A percentile compares a stretch with the other conserved stretches of the same genome.
Evolutionary conservation across 1,140 invertebrate species (phyloP).

Genomic region (Meloidogyne chitwoodi): DNA sequence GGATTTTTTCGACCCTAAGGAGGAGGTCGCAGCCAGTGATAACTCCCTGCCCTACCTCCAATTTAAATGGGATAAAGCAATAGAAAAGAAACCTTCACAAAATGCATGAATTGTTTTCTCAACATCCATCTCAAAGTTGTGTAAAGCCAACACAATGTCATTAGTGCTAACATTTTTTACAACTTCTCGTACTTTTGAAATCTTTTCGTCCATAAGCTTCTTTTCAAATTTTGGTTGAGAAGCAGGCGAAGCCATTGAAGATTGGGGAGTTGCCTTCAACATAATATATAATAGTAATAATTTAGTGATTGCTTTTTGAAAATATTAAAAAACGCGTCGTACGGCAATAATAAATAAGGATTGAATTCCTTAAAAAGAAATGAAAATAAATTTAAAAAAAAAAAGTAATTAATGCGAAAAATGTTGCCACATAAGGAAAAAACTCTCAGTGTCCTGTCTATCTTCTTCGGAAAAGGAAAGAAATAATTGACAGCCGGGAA

Average conservation of each 20-base stretch:
- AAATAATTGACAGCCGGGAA: background rate
- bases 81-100: constrained; percentile 24
- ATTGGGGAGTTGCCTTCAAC: background rate
- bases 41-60: too few species aligned
- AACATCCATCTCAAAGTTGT: constrained; percentile 58
- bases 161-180: constrained; percentile 49
- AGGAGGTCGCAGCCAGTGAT: too few species aligned
- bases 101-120: constrained; percentile 52
- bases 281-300: background rate
- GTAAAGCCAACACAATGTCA: constrained; percentile 57
- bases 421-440: background rate
- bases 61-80: too few species aligned
- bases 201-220: constrained; percentile 50
- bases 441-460: background rate
- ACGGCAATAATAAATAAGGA: background rate
- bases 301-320: background rate
- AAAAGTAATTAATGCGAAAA: background rate
- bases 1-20: too few species aligned
- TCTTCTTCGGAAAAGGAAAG: background rate
- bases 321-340: background rate
- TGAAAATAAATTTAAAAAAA: background rate
- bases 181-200: constrained; percentile 52
- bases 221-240: constrained; percentile 42
- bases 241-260: background rate
- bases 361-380: background rate